Evolutionary conservation across 2,888 invertebrate genomes (phyloP), one percentile per base, ranked within the genome.

Genomic region (Limnephilus rhombicus): DNA sequence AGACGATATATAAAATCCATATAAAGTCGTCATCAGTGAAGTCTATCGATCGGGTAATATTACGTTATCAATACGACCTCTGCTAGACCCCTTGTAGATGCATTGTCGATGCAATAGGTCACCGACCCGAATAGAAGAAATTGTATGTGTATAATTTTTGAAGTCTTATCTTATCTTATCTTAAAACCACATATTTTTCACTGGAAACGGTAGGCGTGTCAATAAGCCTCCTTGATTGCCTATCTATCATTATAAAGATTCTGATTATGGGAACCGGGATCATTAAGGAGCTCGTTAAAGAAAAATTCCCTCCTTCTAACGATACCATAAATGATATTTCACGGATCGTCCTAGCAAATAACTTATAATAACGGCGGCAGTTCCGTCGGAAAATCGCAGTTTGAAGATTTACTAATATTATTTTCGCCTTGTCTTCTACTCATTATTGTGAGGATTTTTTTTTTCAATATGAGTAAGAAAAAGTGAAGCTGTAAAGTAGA

Each of bases 201-300:
- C 18, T 18, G 5, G 45, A 24, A 9, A 13, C 45, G 11, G 86
- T 45, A 86, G 37, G 86, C 86, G 86, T 29, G 41, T 86, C 29
- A 45, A 49, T 86, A n/a, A 45, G 86, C n/a, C 29, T 37, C n/a
- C n/a, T 11, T 29, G 86, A 86, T 86, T 86, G 86, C 86, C 86
- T 45, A 86, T 86, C 86, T 49, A 86, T 86, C 86, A 86, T 86
- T 86, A 86, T 86, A 49, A 86, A 86, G 86, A 45, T 86, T 86
- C 86, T 49, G 41, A 86, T 86, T 86, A 86, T 86, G 86, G 45
- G 49, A 29, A 86, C 45, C 86, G 34, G 45, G 86, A 86, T 86
- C 86, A 86, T 86, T 86, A 86, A 45, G 49, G 86, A 45, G 29
- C 86, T 86, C 86, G 86, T 86, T 86, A 86, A 45, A 86, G 86